A percentile compares a stretch with the other conserved stretches of the same genome.
phyloP scores from a whole-genome alignment of 1,140 invertebrate genomes.

The Caenorhabditis briggsae region DNA sequence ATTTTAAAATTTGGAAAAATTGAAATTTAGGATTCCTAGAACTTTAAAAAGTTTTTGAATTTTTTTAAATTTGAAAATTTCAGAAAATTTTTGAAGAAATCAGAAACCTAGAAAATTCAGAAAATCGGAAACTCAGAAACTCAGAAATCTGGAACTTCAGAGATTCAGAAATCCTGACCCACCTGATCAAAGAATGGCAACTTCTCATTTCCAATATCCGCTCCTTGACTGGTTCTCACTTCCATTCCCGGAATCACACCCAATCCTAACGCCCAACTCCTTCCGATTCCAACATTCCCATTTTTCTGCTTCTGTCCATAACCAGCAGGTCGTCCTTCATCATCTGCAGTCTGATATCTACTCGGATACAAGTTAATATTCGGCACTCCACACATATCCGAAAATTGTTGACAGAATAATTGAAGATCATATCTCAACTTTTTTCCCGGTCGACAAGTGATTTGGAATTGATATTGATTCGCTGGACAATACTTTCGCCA shows the following conservation, averaged over 20 bases:
- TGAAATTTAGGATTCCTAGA: too few species aligned
- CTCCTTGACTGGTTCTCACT: constrained; percentile 62
- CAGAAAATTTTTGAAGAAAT: too few species aligned
- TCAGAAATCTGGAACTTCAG: too few species aligned
- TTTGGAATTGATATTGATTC: constrained; percentile 72
- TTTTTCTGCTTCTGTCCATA: constrained; percentile 73
- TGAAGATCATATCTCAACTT: constrained; percentile 71
- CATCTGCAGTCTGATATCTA: constrained; percentile 35
- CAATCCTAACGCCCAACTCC: constrained; percentile 67
- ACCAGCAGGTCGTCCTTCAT: constrained; percentile 65
- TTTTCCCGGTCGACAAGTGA: constrained; percentile 69
- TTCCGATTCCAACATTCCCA: constrained; percentile 69
- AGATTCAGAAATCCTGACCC: too few species aligned
- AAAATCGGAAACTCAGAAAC: too few species aligned
- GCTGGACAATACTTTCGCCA: constrained; percentile 68
- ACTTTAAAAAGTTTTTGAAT: too few species aligned
- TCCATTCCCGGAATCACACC: constrained; percentile 69
- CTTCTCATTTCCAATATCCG: constrained; percentile 67
- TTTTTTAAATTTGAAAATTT: background rate
- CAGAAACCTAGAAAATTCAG: too few species aligned
- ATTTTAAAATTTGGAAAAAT: constrained; percentile 26
- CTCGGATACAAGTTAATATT: constrained; percentile 69
- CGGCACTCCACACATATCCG: constrained; percentile 69
- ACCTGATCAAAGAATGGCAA: constrained; percentile 68
- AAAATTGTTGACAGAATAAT: constrained; percentile 70